phyloP scores from a whole-genome alignment of 2,888 invertebrate species.

The Myopa tessellatipennis region DNA sequence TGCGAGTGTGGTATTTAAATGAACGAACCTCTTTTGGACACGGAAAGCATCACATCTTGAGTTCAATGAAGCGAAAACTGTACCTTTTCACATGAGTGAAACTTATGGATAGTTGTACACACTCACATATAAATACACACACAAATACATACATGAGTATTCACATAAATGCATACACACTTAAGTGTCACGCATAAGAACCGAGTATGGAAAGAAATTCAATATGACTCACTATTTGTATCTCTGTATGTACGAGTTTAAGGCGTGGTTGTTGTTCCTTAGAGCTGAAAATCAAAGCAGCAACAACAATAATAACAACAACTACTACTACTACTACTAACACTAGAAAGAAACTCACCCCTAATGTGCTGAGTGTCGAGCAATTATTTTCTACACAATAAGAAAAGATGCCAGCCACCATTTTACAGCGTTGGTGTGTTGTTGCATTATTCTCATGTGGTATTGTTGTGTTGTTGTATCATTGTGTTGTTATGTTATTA shows the following conservation, averaged over 20 bases:
- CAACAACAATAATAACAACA: conserved; percentile 28
- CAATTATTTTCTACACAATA: conserved; percentile 13
- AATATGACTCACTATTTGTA: background rate
- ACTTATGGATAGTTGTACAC: background rate
- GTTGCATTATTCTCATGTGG: background rate
- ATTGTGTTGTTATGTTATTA: conserved; percentile 16
- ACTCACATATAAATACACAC: background rate
- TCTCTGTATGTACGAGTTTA: background rate
- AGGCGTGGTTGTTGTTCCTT: conserved; percentile 37
- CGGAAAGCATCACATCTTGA: conserved; percentile 30
- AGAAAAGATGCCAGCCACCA: conserved; percentile 61
- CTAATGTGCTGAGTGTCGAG: conserved; percentile 34
- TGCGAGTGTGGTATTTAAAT: background rate
- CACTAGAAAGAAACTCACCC: conserved; percentile 54
- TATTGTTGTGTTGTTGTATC: conserved; percentile 3
- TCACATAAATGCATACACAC: background rate
- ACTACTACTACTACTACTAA: background rate
- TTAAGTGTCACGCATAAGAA: background rate
- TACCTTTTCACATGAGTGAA: conserved; percentile 30
- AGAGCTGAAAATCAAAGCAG: conserved; percentile 17
- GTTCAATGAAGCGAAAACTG: conserved; percentile 22
- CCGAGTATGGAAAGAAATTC: background rate
- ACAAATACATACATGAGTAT: conserved; percentile 14
- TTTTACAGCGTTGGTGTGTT: conserved; percentile 52
- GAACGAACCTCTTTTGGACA: conserved; percentile 15